phyloP scores from a whole-genome alignment of 2,113 vertebrate genomes.

The Pseudolaguvia tuberculata region DNA sequence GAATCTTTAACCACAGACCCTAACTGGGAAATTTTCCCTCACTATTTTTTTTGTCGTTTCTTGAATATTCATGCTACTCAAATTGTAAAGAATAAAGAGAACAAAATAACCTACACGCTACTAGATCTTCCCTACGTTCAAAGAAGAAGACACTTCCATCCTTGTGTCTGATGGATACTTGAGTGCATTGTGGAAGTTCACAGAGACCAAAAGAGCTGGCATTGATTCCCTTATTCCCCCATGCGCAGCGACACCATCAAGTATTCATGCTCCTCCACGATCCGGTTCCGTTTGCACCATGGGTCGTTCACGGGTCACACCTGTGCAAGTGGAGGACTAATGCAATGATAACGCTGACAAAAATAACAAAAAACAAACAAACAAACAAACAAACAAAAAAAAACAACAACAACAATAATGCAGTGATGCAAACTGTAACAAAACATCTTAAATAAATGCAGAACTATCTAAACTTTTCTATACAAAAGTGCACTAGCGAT shows the following conservation, averaged over 20 bases:
- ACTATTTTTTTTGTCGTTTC: slow-evolving; percentile 14
- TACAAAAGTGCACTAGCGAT: slow-evolving; percentile 72
- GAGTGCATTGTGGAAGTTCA: slow-evolving; percentile 40
- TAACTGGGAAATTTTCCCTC: slow-evolving; percentile 25
- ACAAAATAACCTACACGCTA: slow-evolving; percentile 44
- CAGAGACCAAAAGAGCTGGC: slow-evolving; percentile 29
- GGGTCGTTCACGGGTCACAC: slow-evolving; percentile 44
- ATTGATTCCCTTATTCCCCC: slow-evolving; percentile 25
- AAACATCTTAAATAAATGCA: slow-evolving; percentile 65
- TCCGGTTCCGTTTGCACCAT: slow-evolving; percentile 16
- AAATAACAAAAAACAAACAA: slow-evolving; percentile 43
- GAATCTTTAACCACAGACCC: slow-evolving; percentile 42
- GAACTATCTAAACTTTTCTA: slow-evolving; percentile 57
- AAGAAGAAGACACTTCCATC: slow-evolving; percentile 33
- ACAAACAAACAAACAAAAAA: too few relatives aligned
- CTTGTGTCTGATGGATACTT: slow-evolving; percentile 42
- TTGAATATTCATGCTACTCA: slow-evolving; percentile 48
- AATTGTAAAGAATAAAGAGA: slow-evolving; percentile 36
- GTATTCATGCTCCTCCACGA: slow-evolving; percentile 34
- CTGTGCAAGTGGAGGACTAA: slow-evolving; percentile 48
- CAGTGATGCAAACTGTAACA: slow-evolving; percentile 68
- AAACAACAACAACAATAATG: slow-evolving; percentile 59
- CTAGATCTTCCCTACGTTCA: slow-evolving; percentile 44
- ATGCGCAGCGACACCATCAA: slow-evolving; percentile 47
- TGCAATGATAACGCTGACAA: slow-evolving; percentile 29